A percentile compares a stretch with the other conserved stretches of the same genome.
These are phyloP conservation scores for Polypedilum pembai DNA, from an alignment of 1,140 invertebrate genomes.

Conservation along the genomic window DNA sequence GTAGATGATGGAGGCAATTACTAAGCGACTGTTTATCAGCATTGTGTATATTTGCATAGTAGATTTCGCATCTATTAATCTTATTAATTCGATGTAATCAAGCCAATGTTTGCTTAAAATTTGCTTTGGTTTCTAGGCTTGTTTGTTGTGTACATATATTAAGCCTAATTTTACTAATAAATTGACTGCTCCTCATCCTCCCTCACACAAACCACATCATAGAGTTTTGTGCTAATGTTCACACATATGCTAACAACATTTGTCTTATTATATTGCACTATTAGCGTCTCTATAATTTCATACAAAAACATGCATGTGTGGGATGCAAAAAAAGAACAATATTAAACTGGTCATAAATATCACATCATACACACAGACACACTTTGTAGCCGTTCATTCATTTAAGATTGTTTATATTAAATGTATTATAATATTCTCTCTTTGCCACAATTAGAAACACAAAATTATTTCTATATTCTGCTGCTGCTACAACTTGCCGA, in stretches of 20 bases:
- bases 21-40: not conserved
- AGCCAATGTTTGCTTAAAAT: not conserved
- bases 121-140: not conserved
- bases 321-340: not conserved
- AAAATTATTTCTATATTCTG: not conserved
- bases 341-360: not conserved
- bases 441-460: not conserved
- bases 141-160: not conserved
- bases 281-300: not conserved
- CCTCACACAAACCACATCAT: not conserved
- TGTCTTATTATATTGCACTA: not conserved
- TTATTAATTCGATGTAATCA: not conserved
- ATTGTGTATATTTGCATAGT: not conserved
- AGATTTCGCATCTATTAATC: not conserved
- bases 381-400: not conserved
- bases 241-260: not conserved
- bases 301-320: not conserved
- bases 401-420: not conserved
- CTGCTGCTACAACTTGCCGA: not conserved
- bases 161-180: not conserved
- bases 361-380: not conserved
- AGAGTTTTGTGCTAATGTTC: not conserved
- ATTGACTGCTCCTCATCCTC: not conserved
- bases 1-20: not conserved
- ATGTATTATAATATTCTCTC: not conserved